Base-by-base conservation (phyloP, 2,888 invertebrate genomes). In the Drosophila cyrtoloma region DNA sequence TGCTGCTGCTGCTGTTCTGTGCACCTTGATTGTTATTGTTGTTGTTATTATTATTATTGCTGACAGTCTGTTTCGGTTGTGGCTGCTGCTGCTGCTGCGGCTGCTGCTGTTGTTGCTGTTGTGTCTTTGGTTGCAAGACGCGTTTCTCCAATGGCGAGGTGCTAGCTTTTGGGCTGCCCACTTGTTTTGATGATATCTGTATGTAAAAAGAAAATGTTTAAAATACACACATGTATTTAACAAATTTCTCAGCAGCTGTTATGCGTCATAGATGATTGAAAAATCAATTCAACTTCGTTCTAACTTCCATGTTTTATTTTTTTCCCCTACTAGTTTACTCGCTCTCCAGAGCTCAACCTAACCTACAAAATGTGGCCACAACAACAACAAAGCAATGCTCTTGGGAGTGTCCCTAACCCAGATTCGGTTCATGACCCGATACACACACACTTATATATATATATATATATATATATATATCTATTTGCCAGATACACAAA, bases 61-160 rank as follows among this genome's bases (percentile, higher is more conserved):
- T 79, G 66, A 64, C 74, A 68, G 76, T 81, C 77, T 81, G 83
- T 77, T 86, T 85, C 19, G 71, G 26, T 77, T 84, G 81, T 62
- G 79, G 71, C 32, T 77, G 72, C 22, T 82, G 66, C 42, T 76
- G 71, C 63, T 79, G 71, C 37, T 71, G 72, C 28, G 75, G 65
- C 44, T 81, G 81, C 14, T 82, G 84, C 28, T 79, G 22, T 56
- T 77, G 77, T 55, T 81, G 75, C 12, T 85, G 88, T 69, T 81
- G 93, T 89, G 95, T 95, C 90, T 96, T 96, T 0, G 96, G 96
- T 92, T 96, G 96, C 71, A 96, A 92, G 39, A 96, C 95, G 85
- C 96, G 93, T 92, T 96, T 96, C 93, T 96, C 96, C 75, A 94
- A 94, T 76, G 95, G 95, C 70, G 94, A 90, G 64, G 91, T 92